These are phyloP conservation scores for Nycticorax nycticorax DNA, from an alignment of 2,113 vertebrate genomes.

Conservation along the genomic window DNA sequence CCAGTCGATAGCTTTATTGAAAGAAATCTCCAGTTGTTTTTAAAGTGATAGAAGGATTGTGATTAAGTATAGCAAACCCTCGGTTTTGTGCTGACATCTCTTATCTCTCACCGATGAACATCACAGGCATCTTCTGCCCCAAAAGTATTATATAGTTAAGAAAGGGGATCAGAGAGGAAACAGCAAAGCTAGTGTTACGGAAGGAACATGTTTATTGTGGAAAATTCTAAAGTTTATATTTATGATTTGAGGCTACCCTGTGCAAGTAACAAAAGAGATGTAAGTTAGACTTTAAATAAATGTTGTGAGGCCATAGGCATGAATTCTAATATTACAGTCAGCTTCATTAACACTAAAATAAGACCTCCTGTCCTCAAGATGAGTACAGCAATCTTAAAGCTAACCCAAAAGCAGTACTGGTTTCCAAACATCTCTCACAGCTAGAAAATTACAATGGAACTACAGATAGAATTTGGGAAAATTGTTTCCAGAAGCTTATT, in stretches of 20 bases:
- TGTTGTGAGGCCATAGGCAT: background rate
- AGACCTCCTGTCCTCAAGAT: background rate
- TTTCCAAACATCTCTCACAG: background rate
- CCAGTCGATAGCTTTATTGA: background rate
- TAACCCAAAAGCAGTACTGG: background rate
- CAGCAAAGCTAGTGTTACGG: background rate
- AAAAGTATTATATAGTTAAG: background rate
- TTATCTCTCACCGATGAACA: background rate
- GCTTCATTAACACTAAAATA: background rate
- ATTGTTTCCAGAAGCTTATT: background rate
- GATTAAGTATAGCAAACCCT: background rate
- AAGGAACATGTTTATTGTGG: background rate
- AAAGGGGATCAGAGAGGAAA: background rate
- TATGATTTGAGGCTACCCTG: background rate
- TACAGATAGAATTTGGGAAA: background rate
- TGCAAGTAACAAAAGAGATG: background rate
- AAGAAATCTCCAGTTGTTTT: conserved; percentile 24
- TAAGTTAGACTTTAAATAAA: background rate
- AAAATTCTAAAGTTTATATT: background rate
- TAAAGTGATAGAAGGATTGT: conserved; percentile 20
- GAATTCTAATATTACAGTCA: background rate
- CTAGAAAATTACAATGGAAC: background rate
- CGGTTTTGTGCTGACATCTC: background rate
- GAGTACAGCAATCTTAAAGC: background rate
- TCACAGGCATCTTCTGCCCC: background rate